Evolutionary conservation across 2,113 vertebrate genomes (phyloP), one percentile per base, ranked within the genome.

Genomic region (Elephantulus edwardii): DNA sequence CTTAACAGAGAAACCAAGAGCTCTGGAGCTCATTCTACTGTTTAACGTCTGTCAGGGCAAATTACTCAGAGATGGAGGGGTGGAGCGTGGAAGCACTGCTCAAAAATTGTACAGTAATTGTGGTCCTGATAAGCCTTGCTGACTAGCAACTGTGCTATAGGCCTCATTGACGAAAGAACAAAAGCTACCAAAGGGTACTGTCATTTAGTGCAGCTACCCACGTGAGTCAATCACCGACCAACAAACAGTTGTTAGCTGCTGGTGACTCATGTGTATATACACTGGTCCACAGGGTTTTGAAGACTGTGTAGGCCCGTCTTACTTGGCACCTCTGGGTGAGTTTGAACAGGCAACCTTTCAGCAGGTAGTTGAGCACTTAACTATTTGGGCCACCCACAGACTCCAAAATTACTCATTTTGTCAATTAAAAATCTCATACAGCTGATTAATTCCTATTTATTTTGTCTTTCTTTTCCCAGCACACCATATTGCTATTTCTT

Each of bases 11-110:
- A 77, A 62, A 78, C 19, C 20, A 35, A 66, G 76, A 77, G 87
- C 44, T 42, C 72, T n/a, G 0, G 0, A 74, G 93, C 89, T 54
- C 86, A 75, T 50, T 81, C 58, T 24, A 1, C 1, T 13, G 78
- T 87, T 86, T 71, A 44, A 74, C 76, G 64, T 72, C 52, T 56
- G 83, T 46, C 46, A n/a, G 66, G 74, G 62, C 52, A 28, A 84
- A 81, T 81, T 82, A 56, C 8, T 48, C 16, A 22, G 38, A 52
- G 52, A 75, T 26, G 22, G 16, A 72, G 28, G 33, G 38, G 71
- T 1, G 4, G 26, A 54, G 28, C 8, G 20, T 6, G 50, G 33
- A 72, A 68, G 74, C 74, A 44, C 38, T 6, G n/a, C n/a, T 64
- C 28, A 5, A 16, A 16, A 4, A 42, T 66, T 6, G 9, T 24